Evolutionary conservation across 2,888 invertebrate genomes (phyloP).

Genomic region (Sipha maydis): DNA sequence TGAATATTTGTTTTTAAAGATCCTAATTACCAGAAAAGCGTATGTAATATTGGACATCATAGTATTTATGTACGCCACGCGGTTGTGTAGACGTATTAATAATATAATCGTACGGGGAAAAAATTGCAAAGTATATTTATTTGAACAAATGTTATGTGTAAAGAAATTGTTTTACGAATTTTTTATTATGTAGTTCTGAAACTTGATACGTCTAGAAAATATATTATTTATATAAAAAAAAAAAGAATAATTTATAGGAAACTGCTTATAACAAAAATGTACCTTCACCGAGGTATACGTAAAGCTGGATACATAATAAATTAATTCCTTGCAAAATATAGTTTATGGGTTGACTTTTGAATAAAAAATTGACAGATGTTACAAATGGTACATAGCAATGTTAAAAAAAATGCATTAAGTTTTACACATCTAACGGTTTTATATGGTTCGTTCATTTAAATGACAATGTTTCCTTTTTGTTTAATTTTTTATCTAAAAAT

Average conservation of each 20-base stretch:
- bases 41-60: no score
- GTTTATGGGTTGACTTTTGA: background rate
- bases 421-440: background rate
- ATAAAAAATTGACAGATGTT: conserved; percentile 3
- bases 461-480: background rate
- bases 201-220: background rate
- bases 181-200: conserved; percentile 3
- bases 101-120: no score
- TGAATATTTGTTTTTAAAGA: no score
- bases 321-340: background rate
- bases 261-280: background rate
- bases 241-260: conserved; percentile 3
- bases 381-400: background rate
- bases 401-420: no score
- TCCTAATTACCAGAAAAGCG: no score
- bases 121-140: background rate
- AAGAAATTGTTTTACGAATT: background rate
- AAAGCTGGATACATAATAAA: background rate
- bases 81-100: no score
- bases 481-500: background rate
- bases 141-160: background rate
- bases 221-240: background rate
- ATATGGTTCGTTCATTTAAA: background rate
- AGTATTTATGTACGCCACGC: no score
- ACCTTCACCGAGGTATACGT: background rate